phyloP scores from a whole-genome alignment of 23 tunicate genomes.

The Ciona savignyi region DNA sequence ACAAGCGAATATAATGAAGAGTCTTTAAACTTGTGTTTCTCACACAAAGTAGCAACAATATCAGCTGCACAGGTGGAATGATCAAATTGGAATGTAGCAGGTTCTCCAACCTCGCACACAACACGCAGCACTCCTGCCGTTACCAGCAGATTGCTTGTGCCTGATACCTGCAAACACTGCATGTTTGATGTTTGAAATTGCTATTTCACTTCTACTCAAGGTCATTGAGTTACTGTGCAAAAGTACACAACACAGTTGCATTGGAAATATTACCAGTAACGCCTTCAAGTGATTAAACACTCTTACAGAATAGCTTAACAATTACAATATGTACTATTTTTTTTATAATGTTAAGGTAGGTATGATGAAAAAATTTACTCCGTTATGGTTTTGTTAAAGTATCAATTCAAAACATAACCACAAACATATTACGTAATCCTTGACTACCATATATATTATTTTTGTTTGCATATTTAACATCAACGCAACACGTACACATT shows the following conservation, averaged over 20 bases:
- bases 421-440: background rate
- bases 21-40: conserved; percentile 52
- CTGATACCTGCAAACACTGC: too few species aligned
- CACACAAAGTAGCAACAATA: conserved; percentile 51
- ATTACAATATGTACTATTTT: too few species aligned
- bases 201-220: too few species aligned
- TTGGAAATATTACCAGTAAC: too few species aligned
- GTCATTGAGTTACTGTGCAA: background rate
- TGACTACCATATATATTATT: too few species aligned
- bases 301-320: too few species aligned
- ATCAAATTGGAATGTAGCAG: conserved; percentile 51
- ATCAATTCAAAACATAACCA: background rate
- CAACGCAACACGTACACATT: conserved; percentile 6
- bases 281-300: too few species aligned
- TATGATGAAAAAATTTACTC: too few species aligned
- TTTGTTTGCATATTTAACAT: too few species aligned
- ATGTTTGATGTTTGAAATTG: too few species aligned
- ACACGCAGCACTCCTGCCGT: conserved; percentile 51
- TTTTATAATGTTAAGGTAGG: too few species aligned
- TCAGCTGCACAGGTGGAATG: conserved; percentile 75
- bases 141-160: conserved; percentile 45
- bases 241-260: background rate
- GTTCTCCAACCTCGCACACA: conserved; percentile 38
- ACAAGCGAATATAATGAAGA: conserved; percentile 55
- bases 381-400: too few species aligned